These are phyloP conservation scores for Ptychobarbus kaznakovi DNA, from an alignment of 2,797 vertebrate species.

Conservation along the genomic window DNA sequence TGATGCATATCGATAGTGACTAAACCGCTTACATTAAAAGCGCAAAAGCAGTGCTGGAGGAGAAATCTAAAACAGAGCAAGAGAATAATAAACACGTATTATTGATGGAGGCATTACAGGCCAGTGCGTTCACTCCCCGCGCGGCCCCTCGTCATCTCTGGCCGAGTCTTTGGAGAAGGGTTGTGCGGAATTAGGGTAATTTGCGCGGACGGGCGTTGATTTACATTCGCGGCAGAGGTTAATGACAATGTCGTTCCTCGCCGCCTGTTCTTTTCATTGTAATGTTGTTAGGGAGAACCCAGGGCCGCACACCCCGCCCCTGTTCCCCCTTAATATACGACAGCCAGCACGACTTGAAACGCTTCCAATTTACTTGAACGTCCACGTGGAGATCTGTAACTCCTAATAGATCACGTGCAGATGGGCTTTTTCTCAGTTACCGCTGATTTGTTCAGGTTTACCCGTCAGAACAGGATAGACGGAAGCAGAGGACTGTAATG, in stretches of 20 bases:
- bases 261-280: slow-evolving; percentile 85
- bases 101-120: slow-evolving; percentile 41
- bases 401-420: slow-evolving; percentile 30
- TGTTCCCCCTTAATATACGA: slow-evolving; percentile 43
- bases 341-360: slow-evolving; percentile 56
- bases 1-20: not conserved
- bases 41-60: not conserved
- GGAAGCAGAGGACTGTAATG: not conserved
- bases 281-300: slow-evolving; percentile 80
- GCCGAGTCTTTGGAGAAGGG: slow-evolving; percentile 66
- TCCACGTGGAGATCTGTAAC: slow-evolving; percentile 29
- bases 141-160: slow-evolving; percentile 62
- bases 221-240: slow-evolving; percentile 87
- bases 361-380: slow-evolving; percentile 53
- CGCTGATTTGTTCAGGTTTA: slow-evolving; percentile 13
- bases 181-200: slow-evolving; percentile 80
- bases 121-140: not conserved
- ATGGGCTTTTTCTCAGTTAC: slow-evolving; percentile 3
- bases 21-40: slow-evolving; percentile 1
- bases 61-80: slow-evolving; percentile 17
- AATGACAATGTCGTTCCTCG: slow-evolving; percentile 84
- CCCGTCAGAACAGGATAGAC: not conserved
- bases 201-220: slow-evolving; percentile 84
- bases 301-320: slow-evolving; percentile 64
- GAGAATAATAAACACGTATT: slow-evolving; percentile 49